Percentiles rank a stretch among this genome's conserved stretches.
Evolutionary conservation across 2,888 invertebrate genomes (phyloP).

Genomic region (Diabrotica balteata): DNA sequence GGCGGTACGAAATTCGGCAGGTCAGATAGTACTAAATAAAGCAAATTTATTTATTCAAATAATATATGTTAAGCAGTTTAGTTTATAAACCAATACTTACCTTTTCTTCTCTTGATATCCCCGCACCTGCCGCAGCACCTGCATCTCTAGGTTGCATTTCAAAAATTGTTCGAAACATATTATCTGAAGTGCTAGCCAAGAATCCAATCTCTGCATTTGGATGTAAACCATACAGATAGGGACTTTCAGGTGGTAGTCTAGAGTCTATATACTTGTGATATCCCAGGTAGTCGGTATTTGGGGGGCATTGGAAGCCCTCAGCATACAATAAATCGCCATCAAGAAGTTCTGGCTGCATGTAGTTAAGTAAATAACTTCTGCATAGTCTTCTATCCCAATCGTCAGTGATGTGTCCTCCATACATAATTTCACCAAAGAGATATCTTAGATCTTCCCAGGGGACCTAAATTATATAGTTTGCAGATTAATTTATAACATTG

Average conservation of each 20-base stretch:
- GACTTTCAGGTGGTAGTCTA: slow-evolving; percentile 84
- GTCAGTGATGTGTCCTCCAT: slow-evolving; percentile 96
- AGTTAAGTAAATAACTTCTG: slow-evolving; percentile 84
- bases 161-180: slow-evolving; percentile 82
- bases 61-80: too few species aligned
- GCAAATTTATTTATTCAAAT: too few species aligned
- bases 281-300: slow-evolving; percentile 81
- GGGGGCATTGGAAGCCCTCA: slow-evolving; percentile 82
- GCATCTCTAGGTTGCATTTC: slow-evolving; percentile 90
- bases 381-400: slow-evolving; percentile 94
- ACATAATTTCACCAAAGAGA: slow-evolving; percentile 97
- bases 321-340: slow-evolving; percentile 87
- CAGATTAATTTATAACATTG: too few species aligned
- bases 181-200: slow-evolving; percentile 84
- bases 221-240: slow-evolving; percentile 89
- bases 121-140: slow-evolving; percentile 73
- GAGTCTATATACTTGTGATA: slow-evolving; percentile 92
- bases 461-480: slow-evolving; percentile 54
- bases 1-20: too few species aligned
- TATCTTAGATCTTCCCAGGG: slow-evolving; percentile 96
- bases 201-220: slow-evolving; percentile 96
- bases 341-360: slow-evolving; percentile 85
- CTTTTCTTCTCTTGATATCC: slow-evolving; percentile 82
- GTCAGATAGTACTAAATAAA: too few species aligned
- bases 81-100: slow-evolving; percentile 49